A percentile compares a stretch with the other conserved stretches of the same genome.
Evolutionary conservation across 2,888 invertebrate genomes (phyloP).

Genomic region (Catocala sponsa): DNA sequence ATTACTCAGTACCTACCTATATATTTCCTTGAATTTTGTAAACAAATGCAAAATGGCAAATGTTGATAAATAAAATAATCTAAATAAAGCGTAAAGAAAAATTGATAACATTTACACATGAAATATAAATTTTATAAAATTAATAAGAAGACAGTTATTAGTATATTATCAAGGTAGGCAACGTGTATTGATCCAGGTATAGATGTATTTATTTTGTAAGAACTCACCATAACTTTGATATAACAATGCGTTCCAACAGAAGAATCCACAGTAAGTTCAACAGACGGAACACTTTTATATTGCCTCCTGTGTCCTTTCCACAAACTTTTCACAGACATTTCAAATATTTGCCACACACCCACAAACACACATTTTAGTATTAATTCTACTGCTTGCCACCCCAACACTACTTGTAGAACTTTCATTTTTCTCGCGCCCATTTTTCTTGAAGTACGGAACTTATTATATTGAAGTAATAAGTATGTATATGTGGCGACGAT

Average conservation of each 20-base stretch:
- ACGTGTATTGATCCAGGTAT: too few relatives aligned
- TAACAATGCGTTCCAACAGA: slow-evolving; percentile 81
- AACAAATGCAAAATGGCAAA: too few relatives aligned
- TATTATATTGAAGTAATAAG: slow-evolving; percentile 23
- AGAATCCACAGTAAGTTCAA: slow-evolving; percentile 78
- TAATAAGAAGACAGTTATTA: too few relatives aligned
- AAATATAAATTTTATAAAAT: too few relatives aligned
- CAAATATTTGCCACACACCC: slow-evolving; percentile 76
- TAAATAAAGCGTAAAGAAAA: too few relatives aligned
- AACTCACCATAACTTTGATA: slow-evolving; percentile 80
- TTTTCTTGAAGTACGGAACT: slow-evolving; percentile 1
- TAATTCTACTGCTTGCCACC: slow-evolving; percentile 77
- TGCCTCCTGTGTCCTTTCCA: slow-evolving; percentile 81
- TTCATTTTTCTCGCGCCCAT: slow-evolving; percentile 70
- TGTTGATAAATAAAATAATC: too few relatives aligned
- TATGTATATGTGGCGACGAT: slow-evolving; percentile 41
- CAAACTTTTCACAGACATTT: slow-evolving; percentile 70
- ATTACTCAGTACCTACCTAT: too few relatives aligned
- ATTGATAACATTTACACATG: too few relatives aligned
- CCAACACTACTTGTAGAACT: slow-evolving; percentile 72
- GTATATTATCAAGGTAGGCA: too few relatives aligned
- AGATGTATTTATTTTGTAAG: not conserved
- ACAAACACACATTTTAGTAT: slow-evolving; percentile 71
- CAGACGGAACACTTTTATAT: slow-evolving; percentile 59
- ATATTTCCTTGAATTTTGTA: too few relatives aligned